Percentiles rank a stretch among this genome's conserved stretches.
phyloP scores from a whole-genome alignment of 2,113 vertebrate species.

The Carettochelys insculpta region DNA sequence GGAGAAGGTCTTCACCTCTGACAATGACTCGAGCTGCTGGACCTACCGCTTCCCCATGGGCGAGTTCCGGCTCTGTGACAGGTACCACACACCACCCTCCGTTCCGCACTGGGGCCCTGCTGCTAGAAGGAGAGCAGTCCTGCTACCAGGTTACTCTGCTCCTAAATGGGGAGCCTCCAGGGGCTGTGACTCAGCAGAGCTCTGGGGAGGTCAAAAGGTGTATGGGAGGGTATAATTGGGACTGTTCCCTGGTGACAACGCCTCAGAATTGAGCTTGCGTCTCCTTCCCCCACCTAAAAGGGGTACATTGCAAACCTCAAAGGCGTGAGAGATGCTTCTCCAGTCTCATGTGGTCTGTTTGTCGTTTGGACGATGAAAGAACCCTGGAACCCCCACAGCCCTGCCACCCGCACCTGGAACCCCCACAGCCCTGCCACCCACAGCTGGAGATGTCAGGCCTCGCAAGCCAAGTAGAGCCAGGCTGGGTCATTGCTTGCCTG shows the following conservation, averaged over 20 bases:
- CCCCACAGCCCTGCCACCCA: neutral
- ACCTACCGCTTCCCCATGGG: conserved; percentile 91
- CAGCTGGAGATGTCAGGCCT: neutral
- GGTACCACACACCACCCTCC: conserved; percentile 56
- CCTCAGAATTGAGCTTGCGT: neutral
- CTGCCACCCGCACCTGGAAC: neutral
- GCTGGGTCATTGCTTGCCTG: neutral
- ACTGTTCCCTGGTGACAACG: neutral
- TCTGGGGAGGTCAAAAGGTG: neutral
- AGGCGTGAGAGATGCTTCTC: neutral
- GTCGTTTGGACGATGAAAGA: neutral
- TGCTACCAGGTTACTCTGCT: neutral
- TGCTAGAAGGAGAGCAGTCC: neutral
- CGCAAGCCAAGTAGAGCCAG: neutral
- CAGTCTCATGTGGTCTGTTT: neutral
- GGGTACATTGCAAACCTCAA: neutral
- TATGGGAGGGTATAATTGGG: too few species aligned
- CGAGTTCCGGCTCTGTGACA: conserved; percentile 85
- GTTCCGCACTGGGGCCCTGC: neutral
- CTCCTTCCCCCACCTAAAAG: neutral
- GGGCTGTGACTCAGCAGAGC: neutral
- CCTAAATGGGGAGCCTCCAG: neutral
- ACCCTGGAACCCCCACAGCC: neutral
- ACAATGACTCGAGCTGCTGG: conserved; percentile 90
- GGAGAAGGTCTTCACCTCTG: conserved; percentile 92